Evolutionary conservation across 1,140 invertebrate genomes (phyloP).

Genomic region (Caenorhabditis elegans): DNA sequence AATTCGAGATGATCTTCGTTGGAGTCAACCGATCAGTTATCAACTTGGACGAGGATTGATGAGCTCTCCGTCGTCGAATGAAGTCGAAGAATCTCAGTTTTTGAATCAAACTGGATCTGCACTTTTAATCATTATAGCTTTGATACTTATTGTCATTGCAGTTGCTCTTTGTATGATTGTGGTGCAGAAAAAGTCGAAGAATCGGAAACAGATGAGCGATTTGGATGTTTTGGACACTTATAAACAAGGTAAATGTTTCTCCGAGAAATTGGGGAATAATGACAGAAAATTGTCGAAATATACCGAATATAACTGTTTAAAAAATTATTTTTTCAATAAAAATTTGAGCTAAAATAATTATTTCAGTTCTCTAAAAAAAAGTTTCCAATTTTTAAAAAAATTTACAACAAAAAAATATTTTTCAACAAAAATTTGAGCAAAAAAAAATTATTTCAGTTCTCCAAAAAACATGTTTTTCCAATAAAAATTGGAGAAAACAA

Average conservation of each 20-base stretch:
- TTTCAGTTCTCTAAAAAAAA: too few species aligned
- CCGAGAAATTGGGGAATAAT: too few species aligned
- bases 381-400: too few species aligned
- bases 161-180: constrained; percentile 19
- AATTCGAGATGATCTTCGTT: neutral
- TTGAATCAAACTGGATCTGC: neutral
- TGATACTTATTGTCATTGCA: neutral
- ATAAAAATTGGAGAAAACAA: too few species aligned
- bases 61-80: neutral
- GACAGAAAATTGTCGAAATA: neutral
- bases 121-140: neutral
- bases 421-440: too few species aligned
- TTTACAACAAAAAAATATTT: too few species aligned
- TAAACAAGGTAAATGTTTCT: constrained; percentile 60
- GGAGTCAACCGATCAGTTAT: constrained; percentile 29
- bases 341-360: too few species aligned
- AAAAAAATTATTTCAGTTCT: too few species aligned
- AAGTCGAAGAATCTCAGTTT: neutral
- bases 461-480: too few species aligned
- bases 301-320: too few species aligned
- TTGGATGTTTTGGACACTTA: constrained; percentile 63
- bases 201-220: constrained; percentile 63
- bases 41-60: constrained; percentile 2
- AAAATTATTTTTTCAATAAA: too few species aligned
- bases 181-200: constrained; percentile 29